These are phyloP conservation scores for Vulpes vulpes DNA, from an alignment of 2,113 vertebrate species.

Conservation along the genomic window DNA sequence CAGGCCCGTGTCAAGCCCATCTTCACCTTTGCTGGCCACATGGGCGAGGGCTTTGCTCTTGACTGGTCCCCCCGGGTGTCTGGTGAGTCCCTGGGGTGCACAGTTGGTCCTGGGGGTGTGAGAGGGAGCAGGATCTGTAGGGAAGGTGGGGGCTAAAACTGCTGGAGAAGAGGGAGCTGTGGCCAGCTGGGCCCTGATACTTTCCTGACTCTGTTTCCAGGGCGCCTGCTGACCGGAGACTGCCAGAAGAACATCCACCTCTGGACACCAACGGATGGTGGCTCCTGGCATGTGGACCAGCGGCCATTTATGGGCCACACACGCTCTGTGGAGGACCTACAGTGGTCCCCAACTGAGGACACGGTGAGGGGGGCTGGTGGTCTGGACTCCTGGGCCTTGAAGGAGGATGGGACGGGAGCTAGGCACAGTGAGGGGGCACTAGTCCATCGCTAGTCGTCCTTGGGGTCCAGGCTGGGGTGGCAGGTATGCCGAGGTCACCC, in stretches of 20 bases:
- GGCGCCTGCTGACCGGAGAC: conserved; percentile 93
- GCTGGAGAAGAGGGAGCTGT: neutral
- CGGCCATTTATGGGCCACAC: conserved; percentile 93
- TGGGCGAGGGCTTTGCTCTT: conserved; percentile 94
- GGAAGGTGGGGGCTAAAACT: neutral
- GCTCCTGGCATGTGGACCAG: conserved; percentile 94
- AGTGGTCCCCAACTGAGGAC: conserved; percentile 96
- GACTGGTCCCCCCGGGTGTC: conserved; percentile 94
- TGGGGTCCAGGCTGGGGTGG: rapidly evolving
- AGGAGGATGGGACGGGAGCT: too few species aligned
- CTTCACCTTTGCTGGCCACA: conserved; percentile 94
- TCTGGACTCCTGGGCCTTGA: too few species aligned
- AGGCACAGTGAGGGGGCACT: neutral
- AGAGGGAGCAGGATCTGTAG: neutral
- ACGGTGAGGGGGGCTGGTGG: conserved; percentile 87
- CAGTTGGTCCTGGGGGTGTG: rapidly evolving
- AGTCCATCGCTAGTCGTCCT: neutral
- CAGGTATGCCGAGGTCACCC: neutral
- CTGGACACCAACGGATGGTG: conserved; percentile 92
- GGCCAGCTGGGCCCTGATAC: neutral
- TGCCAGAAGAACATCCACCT: conserved; percentile 96
- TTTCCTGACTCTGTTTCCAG: conserved; percentile 78
- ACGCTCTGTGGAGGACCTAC: conserved; percentile 94
- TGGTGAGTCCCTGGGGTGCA: conserved; percentile 83
- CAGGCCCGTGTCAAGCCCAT: conserved; percentile 91